phyloP scores from a whole-genome alignment of 2,888 invertebrate species.

The Carcina quercana region DNA sequence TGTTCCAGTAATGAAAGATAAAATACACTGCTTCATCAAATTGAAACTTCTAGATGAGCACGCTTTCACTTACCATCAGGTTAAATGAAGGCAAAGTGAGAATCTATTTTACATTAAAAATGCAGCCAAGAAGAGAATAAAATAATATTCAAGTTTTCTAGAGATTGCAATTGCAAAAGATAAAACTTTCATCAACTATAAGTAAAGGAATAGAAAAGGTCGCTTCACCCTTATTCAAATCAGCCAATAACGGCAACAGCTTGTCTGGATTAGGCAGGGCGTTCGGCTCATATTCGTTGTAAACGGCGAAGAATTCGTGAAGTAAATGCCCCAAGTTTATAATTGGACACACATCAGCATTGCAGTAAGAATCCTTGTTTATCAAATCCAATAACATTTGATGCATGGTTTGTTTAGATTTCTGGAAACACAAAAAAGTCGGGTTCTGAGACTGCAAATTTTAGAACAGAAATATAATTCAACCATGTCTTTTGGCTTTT shows the following conservation, averaged over 20 bases:
- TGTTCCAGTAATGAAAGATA: no score
- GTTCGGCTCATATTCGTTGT: constrained; percentile 47
- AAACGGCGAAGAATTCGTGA: constrained; percentile 47
- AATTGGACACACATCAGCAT: constrained; percentile 33
- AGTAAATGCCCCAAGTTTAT: constrained; percentile 50
- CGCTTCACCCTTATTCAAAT: constrained; percentile 53
- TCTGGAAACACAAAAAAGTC: constrained; percentile 39
- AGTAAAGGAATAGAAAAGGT: not conserved
- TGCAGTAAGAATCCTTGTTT: constrained; percentile 33
- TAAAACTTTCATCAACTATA: not conserved
- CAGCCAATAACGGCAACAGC: constrained; percentile 35
- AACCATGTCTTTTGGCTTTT: no score
- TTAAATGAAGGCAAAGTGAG: no score
- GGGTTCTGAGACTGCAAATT: no score
- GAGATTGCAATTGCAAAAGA: not conserved
- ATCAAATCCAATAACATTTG: constrained; percentile 37
- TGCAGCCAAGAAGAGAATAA: no score
- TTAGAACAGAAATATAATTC: no score
- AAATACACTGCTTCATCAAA: no score
- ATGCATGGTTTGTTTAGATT: constrained; percentile 57
- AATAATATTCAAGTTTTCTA: no score
- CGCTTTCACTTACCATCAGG: no score
- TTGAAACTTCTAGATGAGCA: no score
- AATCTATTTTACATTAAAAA: no score
- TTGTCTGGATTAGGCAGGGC: constrained; percentile 40